A percentile compares a stretch with the other conserved stretches of the same genome.
Conservation (phyloP, 2,888 invertebrate genomes). For the Meteorus colon region DNA sequence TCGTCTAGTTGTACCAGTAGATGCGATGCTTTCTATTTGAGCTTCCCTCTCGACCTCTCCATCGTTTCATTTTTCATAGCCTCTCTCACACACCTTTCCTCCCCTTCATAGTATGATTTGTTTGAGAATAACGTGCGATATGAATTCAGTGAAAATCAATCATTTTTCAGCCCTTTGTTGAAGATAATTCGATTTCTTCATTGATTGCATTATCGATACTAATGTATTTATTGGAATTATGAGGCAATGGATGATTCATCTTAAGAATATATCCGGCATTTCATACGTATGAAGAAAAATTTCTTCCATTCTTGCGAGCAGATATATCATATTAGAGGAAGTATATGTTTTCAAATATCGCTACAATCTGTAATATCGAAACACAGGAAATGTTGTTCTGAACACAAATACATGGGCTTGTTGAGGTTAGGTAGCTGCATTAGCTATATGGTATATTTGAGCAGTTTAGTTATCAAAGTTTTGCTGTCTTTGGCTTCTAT, state of each 20-base stretch:
- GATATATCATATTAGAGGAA: no score
- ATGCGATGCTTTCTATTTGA: not conserved
- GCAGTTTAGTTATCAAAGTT: no score
- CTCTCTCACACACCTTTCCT: not conserved
- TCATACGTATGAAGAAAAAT: not conserved
- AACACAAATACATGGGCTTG: no score
- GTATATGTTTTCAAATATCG: no score
- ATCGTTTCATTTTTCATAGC: not conserved
- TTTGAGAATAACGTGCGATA: not conserved
- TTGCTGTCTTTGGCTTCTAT: no score
- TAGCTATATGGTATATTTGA: no score
- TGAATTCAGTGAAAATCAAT: not conserved
- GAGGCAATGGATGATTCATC: not conserved
- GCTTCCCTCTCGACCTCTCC: not conserved
- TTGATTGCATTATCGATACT: not conserved
- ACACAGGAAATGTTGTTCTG: no score
- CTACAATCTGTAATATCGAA: no score
- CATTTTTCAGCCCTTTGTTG: not conserved
- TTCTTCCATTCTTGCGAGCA: not conserved
- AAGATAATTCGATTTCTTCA: not conserved
- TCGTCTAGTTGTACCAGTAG: slow-evolving; percentile 39
- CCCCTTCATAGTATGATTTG: not conserved
- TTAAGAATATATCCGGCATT: not conserved
- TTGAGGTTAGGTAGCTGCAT: no score
- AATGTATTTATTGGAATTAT: not conserved